A percentile compares a stretch with the other conserved stretches of the same genome.
phyloP scores from a whole-genome alignment of 1,140 invertebrate genomes.

The Drosophila serrata region DNA sequence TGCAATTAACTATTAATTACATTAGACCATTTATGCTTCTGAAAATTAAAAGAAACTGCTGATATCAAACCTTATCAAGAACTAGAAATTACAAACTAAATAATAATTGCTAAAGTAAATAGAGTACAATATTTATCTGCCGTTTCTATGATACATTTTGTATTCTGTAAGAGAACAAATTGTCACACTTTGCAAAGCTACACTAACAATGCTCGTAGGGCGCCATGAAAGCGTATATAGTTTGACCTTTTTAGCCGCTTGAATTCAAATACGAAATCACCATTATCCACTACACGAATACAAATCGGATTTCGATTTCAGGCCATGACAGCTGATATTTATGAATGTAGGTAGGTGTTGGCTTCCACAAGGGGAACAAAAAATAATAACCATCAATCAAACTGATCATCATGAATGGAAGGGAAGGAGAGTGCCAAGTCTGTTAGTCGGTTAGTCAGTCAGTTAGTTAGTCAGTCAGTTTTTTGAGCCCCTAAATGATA shows the following conservation, averaged over 20 bases:
- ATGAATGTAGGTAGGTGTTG: constrained; percentile 9
- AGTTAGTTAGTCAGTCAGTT: constrained; percentile 1
- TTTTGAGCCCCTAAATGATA: constrained; percentile 17
- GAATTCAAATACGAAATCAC: constrained; percentile 19
- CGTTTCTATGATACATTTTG: not conserved
- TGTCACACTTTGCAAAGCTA: too few relatives aligned
- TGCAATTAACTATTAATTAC: not conserved
- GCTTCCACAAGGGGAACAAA: constrained; percentile 1
- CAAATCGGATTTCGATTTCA: constrained; percentile 21
- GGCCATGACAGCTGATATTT: constrained; percentile 27
- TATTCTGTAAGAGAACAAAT: not conserved
- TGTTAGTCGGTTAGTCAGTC: not conserved
- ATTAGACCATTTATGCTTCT: not conserved
- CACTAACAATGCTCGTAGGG: not conserved
- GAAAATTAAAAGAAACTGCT: not conserved
- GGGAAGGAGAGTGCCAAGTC: not conserved
- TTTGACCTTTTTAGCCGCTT: not conserved
- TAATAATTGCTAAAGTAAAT: not conserved
- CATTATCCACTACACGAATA: constrained; percentile 22
- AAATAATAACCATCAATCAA: constrained; percentile 28
- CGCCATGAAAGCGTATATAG: not conserved
- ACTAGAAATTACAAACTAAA: not conserved
- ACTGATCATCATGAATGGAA: constrained; percentile 24
- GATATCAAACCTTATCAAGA: not conserved
- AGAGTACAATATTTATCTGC: not conserved